Evolutionary conservation across 1,140 invertebrate species (phyloP).

Genomic region (Macrobrachium rosenbergii): DNA sequence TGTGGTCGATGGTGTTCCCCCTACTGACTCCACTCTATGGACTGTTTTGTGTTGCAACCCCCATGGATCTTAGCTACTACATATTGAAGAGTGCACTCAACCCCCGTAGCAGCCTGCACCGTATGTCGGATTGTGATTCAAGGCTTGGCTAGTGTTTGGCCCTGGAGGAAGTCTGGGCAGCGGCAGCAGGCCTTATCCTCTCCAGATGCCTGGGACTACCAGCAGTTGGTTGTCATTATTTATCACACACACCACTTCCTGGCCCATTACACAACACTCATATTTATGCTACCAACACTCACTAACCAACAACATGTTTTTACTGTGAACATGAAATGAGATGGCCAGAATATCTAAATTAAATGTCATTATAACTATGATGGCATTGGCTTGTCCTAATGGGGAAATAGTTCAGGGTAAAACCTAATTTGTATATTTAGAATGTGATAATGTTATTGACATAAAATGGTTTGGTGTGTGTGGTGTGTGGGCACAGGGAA

Average conservation of each 20-base stretch:
- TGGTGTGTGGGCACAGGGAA: slow-evolving; percentile 16
- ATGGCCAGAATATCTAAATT: background rate
- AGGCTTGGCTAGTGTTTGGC: slow-evolving; percentile 65
- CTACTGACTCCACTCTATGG: slow-evolving; percentile 63
- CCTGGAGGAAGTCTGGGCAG: slow-evolving; percentile 61
- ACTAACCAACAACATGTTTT: slow-evolving; percentile 15
- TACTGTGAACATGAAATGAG: background rate
- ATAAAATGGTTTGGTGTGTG: slow-evolving; percentile 33
- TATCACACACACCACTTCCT: slow-evolving; percentile 7
- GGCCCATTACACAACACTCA: slow-evolving; percentile 24
- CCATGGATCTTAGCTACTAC: slow-evolving; percentile 63
- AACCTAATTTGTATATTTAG: background rate
- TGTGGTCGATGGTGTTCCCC: slow-evolving; percentile 53
- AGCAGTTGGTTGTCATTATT: slow-evolving; percentile 37
- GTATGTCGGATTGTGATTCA: slow-evolving; percentile 64
- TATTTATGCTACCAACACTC: slow-evolving; percentile 16
- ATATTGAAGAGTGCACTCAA: slow-evolving; percentile 64
- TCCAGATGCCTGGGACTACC: slow-evolving; percentile 44
- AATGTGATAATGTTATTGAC: slow-evolving; percentile 13
- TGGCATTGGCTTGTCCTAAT: background rate
- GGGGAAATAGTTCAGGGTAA: too few relatives aligned
- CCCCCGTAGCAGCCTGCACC: slow-evolving; percentile 64
- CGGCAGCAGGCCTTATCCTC: slow-evolving; percentile 48
- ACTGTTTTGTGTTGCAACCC: slow-evolving; percentile 63
- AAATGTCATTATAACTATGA: background rate